Conservation (phyloP, 2,888 invertebrate species). For the Ptychoptera contaminata region DNA sequence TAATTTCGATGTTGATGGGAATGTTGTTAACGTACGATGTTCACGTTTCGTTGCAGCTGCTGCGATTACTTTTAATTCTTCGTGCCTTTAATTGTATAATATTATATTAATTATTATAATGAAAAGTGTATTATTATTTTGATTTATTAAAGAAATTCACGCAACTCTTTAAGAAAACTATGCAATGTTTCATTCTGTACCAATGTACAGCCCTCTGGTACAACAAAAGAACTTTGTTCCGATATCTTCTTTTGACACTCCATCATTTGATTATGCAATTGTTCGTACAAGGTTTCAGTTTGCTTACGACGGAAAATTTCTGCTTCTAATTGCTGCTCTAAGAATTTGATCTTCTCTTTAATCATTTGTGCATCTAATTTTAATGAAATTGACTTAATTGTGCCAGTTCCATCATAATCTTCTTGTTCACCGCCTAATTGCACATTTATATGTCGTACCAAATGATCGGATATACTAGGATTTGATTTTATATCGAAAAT, state of each 20-base stretch:
- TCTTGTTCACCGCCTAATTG: slow-evolving; percentile 29
- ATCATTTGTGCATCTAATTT: slow-evolving; percentile 18
- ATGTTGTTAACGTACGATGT: not conserved
- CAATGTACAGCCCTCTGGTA: slow-evolving; percentile 20
- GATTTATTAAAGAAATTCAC: not conserved
- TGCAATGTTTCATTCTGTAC: slow-evolving; percentile 19
- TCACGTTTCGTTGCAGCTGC: slow-evolving; percentile 11
- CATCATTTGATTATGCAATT: slow-evolving; percentile 42
- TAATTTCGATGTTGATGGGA: not conserved
- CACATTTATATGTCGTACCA: slow-evolving; percentile 32
- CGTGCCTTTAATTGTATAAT: slow-evolving; percentile 12
- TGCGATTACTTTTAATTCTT: slow-evolving; percentile 8
- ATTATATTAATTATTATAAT: not conserved
- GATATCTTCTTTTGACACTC: slow-evolving; percentile 21
- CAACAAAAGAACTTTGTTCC: slow-evolving; percentile 8
- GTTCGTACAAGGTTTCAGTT: slow-evolving; percentile 42
- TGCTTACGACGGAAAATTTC: slow-evolving; percentile 45
- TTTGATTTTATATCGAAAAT: slow-evolving; percentile 55
- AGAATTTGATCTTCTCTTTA: slow-evolving; percentile 19
- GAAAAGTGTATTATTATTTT: too few relatives aligned
- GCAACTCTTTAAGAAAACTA: slow-evolving; percentile 19
- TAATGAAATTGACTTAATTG: slow-evolving; percentile 1
- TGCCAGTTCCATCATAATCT: slow-evolving; percentile 10
- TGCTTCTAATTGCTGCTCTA: slow-evolving; percentile 43
- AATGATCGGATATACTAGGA: slow-evolving; percentile 32